Conservation (phyloP, 2,113 vertebrate species). For the Pituophis catenifer region DNA sequence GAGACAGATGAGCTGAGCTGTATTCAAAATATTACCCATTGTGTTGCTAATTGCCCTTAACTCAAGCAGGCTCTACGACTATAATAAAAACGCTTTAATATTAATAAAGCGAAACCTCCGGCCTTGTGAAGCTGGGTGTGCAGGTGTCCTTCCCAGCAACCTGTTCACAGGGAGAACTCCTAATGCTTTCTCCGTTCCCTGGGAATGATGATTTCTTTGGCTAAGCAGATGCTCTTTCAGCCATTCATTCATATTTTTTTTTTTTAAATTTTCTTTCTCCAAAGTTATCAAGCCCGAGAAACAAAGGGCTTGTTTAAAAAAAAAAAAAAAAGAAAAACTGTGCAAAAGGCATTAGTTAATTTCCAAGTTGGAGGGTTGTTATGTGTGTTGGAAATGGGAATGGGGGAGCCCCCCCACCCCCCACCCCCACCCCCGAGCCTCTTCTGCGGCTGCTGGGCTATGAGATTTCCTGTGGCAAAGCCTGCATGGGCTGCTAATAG, state of each 20-base stretch:
- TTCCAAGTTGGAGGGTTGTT: conserved; percentile 48
- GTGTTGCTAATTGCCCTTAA: conserved; percentile 80
- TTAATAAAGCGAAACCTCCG: conserved; percentile 66
- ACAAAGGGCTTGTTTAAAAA: conserved; percentile 72
- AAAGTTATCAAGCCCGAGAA: conserved; percentile 44
- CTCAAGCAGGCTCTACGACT: conserved; percentile 55
- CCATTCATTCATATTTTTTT: background rate
- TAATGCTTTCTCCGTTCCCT: conserved; percentile 33
- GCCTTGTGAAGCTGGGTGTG: conserved; percentile 57
- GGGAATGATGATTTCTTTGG: conserved; percentile 32
- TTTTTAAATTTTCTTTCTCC: background rate
- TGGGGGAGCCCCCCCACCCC: conserved; percentile 32
- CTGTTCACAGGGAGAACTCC: conserved; percentile 60
- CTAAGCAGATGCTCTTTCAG: conserved; percentile 66
- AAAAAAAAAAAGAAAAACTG: conserved; percentile 47
- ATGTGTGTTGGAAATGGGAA: conserved; percentile 2
- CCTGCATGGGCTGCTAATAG: conserved; percentile 98
- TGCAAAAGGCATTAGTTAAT: conserved; percentile 87
- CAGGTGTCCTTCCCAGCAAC: conserved; percentile 70
- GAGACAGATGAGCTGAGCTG: conserved; percentile 66
- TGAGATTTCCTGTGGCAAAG: conserved; percentile 95
- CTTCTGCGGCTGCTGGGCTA: conserved; percentile 67
- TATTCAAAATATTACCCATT: conserved; percentile 77
- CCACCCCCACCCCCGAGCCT: conserved; percentile 39
- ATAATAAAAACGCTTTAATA: conserved; percentile 75